Base-by-base conservation (phyloP, 2,888 invertebrate species). In the Gnatocerus cornutus region DNA sequence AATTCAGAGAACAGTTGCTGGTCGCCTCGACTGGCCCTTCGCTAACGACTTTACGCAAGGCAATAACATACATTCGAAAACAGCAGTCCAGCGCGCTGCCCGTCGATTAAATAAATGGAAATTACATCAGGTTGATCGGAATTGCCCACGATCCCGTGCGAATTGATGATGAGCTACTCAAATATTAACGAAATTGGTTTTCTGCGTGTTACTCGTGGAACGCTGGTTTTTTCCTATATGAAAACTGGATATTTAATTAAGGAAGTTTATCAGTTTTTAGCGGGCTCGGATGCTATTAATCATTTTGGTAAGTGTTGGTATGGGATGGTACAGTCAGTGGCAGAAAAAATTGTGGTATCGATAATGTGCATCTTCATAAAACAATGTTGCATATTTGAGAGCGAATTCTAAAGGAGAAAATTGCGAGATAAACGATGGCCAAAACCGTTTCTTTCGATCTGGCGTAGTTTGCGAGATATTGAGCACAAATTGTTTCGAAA, bases 11-110 rank as follows among this genome's bases (percentile, higher is more conserved):
- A 74, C 58, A 50, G 73, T 56, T 56, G 10, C 39, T 43, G 59
- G 33, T 41, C 41, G 55, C 41, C 41, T 71, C 71, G 74, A 9
- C 59, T 48, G 37, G 53, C 46, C 53, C 41, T 56, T 48, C 37
- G 68, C 80, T 81, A 82, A 82, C 81, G 81, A 80, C 80, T 79
- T 79, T 78, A 81, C 80, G 80, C 80, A 79, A 77, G 71, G 69
- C 78, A 75, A 76, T 80, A 79, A 80, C 79, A 76, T 77, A 79
- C 78, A 76, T 78, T 75, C 73, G 70, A 72, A 63, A 75, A 74
- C 71, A 62, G 69, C 58, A 59, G 53, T 62, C 59, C 56, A 61
- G 52, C 56, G 52, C 56, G 48, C 71, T 55, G 64, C 30, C 33
- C 43, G 53, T 53, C 74, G 71, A 74, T 74, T 74, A 72, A 71